Percentiles rank a stretch among this genome's conserved stretches.
Conservation (phyloP, 2,113 vertebrate species). For the Regulus satrapa region DNA sequence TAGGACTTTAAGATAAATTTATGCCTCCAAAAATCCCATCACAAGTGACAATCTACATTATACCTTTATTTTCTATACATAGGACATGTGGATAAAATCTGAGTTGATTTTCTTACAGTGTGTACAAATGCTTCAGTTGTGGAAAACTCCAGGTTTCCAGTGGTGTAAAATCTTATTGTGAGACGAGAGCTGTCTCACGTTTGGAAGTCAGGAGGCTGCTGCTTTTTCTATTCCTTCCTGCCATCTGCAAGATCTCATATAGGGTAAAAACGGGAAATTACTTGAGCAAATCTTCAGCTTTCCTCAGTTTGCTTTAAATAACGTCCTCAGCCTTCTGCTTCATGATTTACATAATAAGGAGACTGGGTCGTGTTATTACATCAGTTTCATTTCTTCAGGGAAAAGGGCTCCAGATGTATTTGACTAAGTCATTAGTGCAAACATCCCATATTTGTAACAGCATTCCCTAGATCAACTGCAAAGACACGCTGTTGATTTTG, state of each 20-base stretch:
- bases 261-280: neutral
- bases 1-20: neutral
- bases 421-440: slow-evolving; percentile 50
- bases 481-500: slow-evolving; percentile 56
- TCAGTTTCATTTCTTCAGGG: slow-evolving; percentile 40
- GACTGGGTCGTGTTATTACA: slow-evolving; percentile 37
- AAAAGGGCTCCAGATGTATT: slow-evolving; percentile 55
- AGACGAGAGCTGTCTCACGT: neutral
- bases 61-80: neutral
- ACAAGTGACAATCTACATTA: neutral
- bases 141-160: neutral
- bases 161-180: neutral
- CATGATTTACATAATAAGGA: slow-evolving; percentile 61
- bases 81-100: neutral
- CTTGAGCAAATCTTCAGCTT: slow-evolving; percentile 36
- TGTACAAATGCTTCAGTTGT: neutral
- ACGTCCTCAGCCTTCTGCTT: neutral
- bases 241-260: slow-evolving; percentile 30
- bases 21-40: neutral
- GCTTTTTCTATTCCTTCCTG: slow-evolving; percentile 16
- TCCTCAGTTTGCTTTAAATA: slow-evolving; percentile 43
- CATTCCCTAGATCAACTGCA: slow-evolving; percentile 20
- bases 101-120: neutral
- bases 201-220: neutral
- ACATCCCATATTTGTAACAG: slow-evolving; percentile 40